A percentile compares a stretch with the other conserved stretches of the same genome.
Evolutionary conservation across 2,113 vertebrate species (phyloP).

Genomic region (Mormoops blainvillei): DNA sequence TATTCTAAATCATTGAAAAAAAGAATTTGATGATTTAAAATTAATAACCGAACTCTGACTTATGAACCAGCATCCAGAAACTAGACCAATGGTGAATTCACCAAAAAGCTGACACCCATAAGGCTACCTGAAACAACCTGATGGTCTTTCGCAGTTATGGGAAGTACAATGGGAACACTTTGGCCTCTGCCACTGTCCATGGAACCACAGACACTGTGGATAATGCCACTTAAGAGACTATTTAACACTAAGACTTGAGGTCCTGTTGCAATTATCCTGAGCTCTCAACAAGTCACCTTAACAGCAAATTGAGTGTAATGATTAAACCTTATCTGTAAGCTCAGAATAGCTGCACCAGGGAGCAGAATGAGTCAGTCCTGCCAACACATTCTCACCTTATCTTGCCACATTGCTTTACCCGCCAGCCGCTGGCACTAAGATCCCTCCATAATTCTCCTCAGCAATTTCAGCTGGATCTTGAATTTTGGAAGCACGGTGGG

Average conservation of each 20-base stretch:
- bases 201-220: neutral
- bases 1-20: conserved; percentile 39
- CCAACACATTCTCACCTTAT: neutral
- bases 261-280: neutral
- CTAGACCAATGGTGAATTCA: neutral
- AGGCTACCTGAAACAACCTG: neutral
- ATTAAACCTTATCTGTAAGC: conserved; percentile 37
- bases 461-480: neutral
- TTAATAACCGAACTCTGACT: conserved; percentile 43
- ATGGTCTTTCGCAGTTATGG: neutral
- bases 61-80: conserved; percentile 22
- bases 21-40: conserved; percentile 3
- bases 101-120: neutral
- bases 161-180: neutral
- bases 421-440: neutral
- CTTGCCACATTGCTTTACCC: neutral
- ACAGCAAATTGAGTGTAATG: conserved; percentile 21
- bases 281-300: conserved; percentile 11
- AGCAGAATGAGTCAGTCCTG: neutral
- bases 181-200: neutral
- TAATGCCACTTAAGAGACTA: neutral
- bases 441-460: neutral
- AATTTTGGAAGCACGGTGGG: neutral
- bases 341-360: neutral
- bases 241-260: neutral